Evolutionary conservation across 2,797 vertebrate species (phyloP).

Genomic region (Galagoides demidoff): DNA sequence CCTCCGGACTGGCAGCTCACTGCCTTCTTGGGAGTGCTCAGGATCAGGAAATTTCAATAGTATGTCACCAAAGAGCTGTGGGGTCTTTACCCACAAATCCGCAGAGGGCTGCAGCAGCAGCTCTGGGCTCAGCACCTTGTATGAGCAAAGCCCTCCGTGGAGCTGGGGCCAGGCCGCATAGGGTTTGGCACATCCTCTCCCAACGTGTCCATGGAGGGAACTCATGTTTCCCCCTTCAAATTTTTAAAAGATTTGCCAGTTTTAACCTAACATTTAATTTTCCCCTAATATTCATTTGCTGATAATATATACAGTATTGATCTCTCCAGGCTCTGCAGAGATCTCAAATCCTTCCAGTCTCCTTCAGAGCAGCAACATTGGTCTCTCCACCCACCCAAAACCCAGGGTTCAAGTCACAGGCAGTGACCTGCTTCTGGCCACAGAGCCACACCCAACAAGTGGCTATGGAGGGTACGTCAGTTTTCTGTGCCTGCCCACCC

Average conservation of each 20-base stretch:
- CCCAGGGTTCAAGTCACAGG: background rate
- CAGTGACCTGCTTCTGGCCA: background rate
- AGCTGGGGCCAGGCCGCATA: too few species aligned
- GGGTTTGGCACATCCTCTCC: too few species aligned
- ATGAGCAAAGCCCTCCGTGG: background rate
- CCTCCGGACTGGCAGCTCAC: fast-evolving
- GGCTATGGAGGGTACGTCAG: too few species aligned
- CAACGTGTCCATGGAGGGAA: background rate
- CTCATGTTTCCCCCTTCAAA: background rate
- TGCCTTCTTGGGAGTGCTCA: too few species aligned
- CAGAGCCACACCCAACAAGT: background rate
- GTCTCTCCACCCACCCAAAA: background rate
- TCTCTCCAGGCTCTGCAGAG: background rate
- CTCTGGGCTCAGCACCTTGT: too few species aligned
- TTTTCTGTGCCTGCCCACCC: too few species aligned
- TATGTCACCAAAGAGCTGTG: too few species aligned
- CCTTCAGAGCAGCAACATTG: background rate
- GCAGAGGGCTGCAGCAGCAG: fast-evolving
- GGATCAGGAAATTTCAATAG: fast-evolving
- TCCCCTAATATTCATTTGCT: background rate
- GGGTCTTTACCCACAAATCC: background rate
- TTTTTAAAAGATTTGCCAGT: background rate
- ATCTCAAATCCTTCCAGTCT: background rate
- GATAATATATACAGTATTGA: background rate
- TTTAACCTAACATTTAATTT: too few species aligned